These are phyloP conservation scores for Lonchura striata DNA, from an alignment of 2,113 vertebrate genomes.

Conservation along the genomic window DNA sequence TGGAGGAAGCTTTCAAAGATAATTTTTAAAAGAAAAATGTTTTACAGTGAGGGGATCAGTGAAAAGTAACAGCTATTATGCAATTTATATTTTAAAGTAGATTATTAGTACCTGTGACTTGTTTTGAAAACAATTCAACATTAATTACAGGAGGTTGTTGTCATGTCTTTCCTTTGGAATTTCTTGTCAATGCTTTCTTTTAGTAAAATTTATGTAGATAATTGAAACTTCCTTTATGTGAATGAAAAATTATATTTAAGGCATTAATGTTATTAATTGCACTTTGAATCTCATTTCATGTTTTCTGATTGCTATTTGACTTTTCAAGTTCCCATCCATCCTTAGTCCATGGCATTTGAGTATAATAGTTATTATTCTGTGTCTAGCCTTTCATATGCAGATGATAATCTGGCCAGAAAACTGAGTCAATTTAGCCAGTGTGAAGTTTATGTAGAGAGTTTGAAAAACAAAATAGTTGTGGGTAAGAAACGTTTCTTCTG, in stretches of 20 bases:
- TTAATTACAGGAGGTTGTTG: not conserved
- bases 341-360: not conserved
- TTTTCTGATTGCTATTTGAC: not conserved
- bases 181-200: not conserved
- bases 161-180: not conserved
- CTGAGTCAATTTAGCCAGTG: not conserved
- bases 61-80: not conserved
- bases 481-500: not conserved
- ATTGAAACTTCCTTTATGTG: not conserved
- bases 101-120: not conserved
- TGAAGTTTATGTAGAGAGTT: not conserved
- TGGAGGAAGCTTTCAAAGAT: not conserved
- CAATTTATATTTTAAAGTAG: not conserved
- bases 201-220: not conserved
- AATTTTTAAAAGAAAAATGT: not conserved
- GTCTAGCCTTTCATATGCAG: not conserved
- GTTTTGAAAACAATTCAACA: not conserved
- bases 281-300: not conserved
- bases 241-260: not conserved
- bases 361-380: not conserved
- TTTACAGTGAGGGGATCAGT: not conserved
- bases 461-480: not conserved
- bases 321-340: not conserved
- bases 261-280: not conserved
- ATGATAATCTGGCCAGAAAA: not conserved